Percentiles rank a stretch among this genome's conserved stretches.
phyloP scores from a whole-genome alignment of 1,140 invertebrate genomes.

The Drosophila kurseongensis region DNA sequence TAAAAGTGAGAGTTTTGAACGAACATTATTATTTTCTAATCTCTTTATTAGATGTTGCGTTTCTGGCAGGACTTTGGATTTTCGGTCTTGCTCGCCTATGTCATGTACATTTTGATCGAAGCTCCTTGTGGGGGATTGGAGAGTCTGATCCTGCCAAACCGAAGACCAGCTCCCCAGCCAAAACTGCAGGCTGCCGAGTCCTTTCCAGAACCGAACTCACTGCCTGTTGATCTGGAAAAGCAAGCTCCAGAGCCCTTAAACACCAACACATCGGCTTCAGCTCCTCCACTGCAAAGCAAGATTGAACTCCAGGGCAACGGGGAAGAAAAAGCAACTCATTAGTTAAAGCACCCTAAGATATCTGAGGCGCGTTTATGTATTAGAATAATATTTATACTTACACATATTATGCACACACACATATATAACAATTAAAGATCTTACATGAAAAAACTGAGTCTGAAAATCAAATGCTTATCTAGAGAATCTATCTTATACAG shows the following conservation, averaged over 20 bases:
- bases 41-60: conserved; percentile 31
- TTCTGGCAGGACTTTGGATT: conserved; percentile 64
- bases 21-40: too few relatives aligned
- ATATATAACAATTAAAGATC: not conserved
- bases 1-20: too few relatives aligned
- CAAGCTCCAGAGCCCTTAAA: not conserved
- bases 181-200: conserved; percentile 2
- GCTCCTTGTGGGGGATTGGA: conserved; percentile 49
- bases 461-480: too few relatives aligned
- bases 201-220: not conserved
- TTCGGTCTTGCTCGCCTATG: conserved; percentile 42
- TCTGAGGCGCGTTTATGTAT: not conserved
- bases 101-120: conserved; percentile 51
- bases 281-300: conserved; percentile 27
- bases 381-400: conserved; percentile 16
- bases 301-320: not conserved
- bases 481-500: not conserved
- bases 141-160: conserved; percentile 38
- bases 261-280: not conserved
- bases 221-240: conserved; percentile 19
- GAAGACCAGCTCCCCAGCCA: conserved; percentile 22
- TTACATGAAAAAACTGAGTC: not conserved
- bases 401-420: not conserved
- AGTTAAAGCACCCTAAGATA: not conserved
- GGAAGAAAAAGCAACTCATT: not conserved